These are phyloP conservation scores for Bombylius major DNA, from an alignment of 2,888 invertebrate species.

Conservation along the genomic window DNA sequence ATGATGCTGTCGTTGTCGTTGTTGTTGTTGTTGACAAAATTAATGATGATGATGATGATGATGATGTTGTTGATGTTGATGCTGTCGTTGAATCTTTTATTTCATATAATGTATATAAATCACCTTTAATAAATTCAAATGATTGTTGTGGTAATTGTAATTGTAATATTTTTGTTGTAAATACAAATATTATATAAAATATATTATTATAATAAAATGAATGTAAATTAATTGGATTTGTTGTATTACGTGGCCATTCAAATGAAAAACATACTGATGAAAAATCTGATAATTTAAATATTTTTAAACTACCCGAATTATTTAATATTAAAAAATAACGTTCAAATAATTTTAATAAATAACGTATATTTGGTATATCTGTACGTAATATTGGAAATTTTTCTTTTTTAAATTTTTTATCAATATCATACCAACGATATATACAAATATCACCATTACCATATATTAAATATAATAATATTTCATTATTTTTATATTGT, in stretches of 20 bases:
- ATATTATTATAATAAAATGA: background rate
- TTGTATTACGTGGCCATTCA: conserved; percentile 17
- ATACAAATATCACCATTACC: conserved; percentile 25
- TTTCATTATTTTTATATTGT: conserved; percentile 8
- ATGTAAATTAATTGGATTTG: conserved; percentile 11
- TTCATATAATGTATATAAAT: conserved; percentile 18
- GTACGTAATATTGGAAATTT: conserved; percentile 18
- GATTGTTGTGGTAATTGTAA: conserved; percentile 17
- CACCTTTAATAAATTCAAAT: conserved; percentile 14
- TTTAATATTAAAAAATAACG: conserved; percentile 26
- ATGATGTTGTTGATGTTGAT: no score
- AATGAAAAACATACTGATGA: conserved; percentile 17
- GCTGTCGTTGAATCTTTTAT: conserved; percentile 17
- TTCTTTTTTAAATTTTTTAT: conserved; percentile 20
- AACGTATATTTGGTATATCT: conserved; percentile 16
- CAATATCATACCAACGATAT: conserved; percentile 22
- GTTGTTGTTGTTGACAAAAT: no score
- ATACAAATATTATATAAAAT: conserved; percentile 20
- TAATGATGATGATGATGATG: no score
- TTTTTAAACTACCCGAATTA: conserved; percentile 18
- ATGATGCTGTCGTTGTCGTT: background rate
- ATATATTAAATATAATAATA: conserved; percentile 24
- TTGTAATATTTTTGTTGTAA: conserved; percentile 17
- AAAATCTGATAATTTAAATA: conserved; percentile 22
- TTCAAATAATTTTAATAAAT: conserved; percentile 22